A percentile compares a stretch with the other conserved stretches of the same genome.
Evolutionary conservation across 2,113 vertebrate genomes (phyloP).

Genomic region (Eulemur rufifrons): DNA sequence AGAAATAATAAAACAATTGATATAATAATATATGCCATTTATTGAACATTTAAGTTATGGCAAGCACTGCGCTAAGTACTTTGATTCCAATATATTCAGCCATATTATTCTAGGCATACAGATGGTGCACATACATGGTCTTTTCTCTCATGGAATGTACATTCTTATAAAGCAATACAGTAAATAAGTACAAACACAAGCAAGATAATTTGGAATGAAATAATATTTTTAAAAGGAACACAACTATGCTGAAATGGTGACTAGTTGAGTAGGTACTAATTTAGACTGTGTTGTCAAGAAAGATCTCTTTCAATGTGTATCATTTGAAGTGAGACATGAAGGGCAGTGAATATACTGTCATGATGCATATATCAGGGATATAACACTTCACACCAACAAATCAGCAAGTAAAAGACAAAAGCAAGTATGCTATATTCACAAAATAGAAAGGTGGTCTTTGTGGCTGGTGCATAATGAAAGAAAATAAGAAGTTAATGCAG

Average conservation of each 20-base stretch:
- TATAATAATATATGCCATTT: background rate
- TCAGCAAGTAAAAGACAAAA: background rate
- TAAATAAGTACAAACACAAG: background rate
- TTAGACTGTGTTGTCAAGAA: background rate
- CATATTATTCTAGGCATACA: background rate
- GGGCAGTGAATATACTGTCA: background rate
- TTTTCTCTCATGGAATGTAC: background rate
- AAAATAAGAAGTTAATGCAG: background rate
- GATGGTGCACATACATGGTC: background rate
- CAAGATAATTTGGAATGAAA: background rate
- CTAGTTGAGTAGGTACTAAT: background rate
- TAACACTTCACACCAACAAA: background rate
- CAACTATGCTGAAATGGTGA: background rate
- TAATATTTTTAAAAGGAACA: background rate
- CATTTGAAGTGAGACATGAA: background rate
- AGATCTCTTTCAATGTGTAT: background rate
- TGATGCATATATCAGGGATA: background rate
- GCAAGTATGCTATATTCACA: background rate
- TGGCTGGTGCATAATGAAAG: background rate
- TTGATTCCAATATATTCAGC: background rate
- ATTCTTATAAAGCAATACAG: background rate
- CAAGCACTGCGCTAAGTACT: background rate
- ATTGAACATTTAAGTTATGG: background rate
- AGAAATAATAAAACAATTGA: background rate
- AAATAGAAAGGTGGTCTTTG: background rate